A percentile compares a stretch with the other conserved stretches of the same genome.
Conservation (phyloP, 2,113 vertebrate genomes). For the Oreochromis niloticus region DNA sequence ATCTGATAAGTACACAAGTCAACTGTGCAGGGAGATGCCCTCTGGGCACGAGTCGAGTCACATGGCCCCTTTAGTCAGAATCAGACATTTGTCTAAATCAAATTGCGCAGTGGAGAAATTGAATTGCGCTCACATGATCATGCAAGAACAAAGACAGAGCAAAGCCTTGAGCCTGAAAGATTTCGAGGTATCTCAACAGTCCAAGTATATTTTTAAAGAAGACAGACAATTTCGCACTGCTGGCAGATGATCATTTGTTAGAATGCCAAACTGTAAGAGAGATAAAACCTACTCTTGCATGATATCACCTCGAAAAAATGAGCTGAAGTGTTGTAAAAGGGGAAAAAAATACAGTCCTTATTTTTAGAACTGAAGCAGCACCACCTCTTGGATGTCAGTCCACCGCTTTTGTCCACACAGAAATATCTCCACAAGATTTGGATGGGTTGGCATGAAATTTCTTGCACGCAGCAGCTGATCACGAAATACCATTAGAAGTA, state of each 20-base stretch:
- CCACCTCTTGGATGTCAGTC: neutral
- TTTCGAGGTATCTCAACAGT: neutral
- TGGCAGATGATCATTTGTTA: neutral
- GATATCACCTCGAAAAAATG: neutral
- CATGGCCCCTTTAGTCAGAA: constrained; percentile 40
- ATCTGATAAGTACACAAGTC: constrained; percentile 39
- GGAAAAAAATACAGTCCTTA: neutral
- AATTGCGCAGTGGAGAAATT: constrained; percentile 50
- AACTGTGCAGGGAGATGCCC: constrained; percentile 28
- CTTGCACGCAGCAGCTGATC: neutral
- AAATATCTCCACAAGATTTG: neutral
- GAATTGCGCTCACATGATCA: constrained; percentile 44
- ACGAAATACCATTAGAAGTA: neutral
- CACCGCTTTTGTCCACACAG: neutral
- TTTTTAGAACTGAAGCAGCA: neutral
- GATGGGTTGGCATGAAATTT: neutral
- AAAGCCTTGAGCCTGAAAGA: neutral
- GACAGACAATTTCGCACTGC: neutral
- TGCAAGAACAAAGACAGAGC: constrained; percentile 7
- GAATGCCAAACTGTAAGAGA: neutral
- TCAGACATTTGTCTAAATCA: constrained; percentile 60
- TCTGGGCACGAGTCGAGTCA: constrained; percentile 27
- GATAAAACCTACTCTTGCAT: neutral
- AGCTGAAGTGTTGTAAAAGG: neutral
- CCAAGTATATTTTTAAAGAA: neutral